These are phyloP conservation scores for Monomorium pharaonis DNA, from an alignment of 1,140 invertebrate genomes.

Conservation along the genomic window DNA sequence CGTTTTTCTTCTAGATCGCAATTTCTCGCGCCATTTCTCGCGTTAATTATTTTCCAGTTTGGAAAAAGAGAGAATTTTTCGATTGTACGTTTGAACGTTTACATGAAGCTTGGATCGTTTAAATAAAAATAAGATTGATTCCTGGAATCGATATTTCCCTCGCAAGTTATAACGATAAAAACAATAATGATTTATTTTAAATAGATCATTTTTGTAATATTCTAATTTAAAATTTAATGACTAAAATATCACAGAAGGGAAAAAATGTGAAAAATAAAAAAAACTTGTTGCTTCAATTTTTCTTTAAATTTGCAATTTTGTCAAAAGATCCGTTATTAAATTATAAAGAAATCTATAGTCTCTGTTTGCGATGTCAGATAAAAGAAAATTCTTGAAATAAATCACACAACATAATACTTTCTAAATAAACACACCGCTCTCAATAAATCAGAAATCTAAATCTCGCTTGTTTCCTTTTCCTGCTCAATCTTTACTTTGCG, in stretches of 20 bases:
- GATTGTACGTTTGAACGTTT: not conserved
- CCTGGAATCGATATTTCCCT: not conserved
- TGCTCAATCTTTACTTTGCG: not conserved
- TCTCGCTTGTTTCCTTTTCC: not conserved
- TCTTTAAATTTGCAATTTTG: too few relatives aligned
- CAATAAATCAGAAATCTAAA: conserved; percentile 24
- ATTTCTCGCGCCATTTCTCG: not conserved
- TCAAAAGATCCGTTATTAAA: not conserved
- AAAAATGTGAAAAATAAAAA: not conserved
- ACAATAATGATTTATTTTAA: not conserved
- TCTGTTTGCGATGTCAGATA: not conserved
- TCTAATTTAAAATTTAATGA: not conserved
- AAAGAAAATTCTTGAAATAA: not conserved
- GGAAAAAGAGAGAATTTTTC: not conserved
- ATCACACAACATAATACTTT: not conserved
- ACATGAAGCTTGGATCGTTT: not conserved
- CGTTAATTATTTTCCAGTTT: not conserved
- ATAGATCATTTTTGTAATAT: not conserved
- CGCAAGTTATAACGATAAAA: not conserved
- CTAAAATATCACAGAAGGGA: not conserved
- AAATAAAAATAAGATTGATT: not conserved
- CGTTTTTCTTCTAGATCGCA: not conserved
- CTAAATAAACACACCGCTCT: not conserved
- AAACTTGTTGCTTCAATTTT: not conserved
- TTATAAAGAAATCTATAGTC: too few relatives aligned